Base-by-base conservation (phyloP, 1,140 invertebrate species). In the Rhagoletis zephyria region DNA sequence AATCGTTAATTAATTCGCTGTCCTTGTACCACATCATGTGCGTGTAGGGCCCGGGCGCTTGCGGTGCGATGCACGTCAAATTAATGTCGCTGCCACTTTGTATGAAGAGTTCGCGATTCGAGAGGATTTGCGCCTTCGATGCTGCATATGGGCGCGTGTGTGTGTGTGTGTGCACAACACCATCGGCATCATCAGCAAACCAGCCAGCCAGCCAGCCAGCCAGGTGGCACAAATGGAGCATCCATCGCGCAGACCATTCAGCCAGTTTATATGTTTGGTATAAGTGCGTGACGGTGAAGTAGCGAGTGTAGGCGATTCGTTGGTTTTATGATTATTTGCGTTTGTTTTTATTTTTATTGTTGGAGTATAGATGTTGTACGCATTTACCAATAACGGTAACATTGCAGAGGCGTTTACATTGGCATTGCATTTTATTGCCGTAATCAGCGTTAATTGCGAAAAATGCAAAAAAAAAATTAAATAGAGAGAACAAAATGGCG, bases 21-120 rank as follows among this genome's bases (percentile, higher is more conserved):
- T 97, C 97, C 89, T 96, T 96, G 93, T 97, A 97, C 97, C 97
- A 98, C 93, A 97, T 97, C 93, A 98, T 97, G 93, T 97, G 97
- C 89, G 95, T 95, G 63, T 97, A 97, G n/a, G 97, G 97, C 89
- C 97, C 96, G 0, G 97, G 97, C 48, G 97, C 97, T 92, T 97
- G 96, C 88, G 95, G 94, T 6, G 97, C 97, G 88, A 97, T 95
- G 93, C 97, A 98, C 85, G 97, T 98, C 90, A 98, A 94, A 94
- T 97, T 98, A 92, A 98, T 97, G 94, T 97, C 97, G 89, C 96
- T 97, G 59, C 97, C 97, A 89, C 96, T 97, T 89, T 97, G 96
- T 90, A 98, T 96, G 94, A 96, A 97, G 88, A 97, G 94, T 93
- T 97, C 97, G 16, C 96, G 94, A 90, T 97, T 97, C 19, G 97